Percentiles rank a stretch among this genome's conserved stretches.
These are phyloP conservation scores for Vespertilio murinus DNA, from an alignment of 2,797 vertebrate species.

Conservation along the genomic window DNA sequence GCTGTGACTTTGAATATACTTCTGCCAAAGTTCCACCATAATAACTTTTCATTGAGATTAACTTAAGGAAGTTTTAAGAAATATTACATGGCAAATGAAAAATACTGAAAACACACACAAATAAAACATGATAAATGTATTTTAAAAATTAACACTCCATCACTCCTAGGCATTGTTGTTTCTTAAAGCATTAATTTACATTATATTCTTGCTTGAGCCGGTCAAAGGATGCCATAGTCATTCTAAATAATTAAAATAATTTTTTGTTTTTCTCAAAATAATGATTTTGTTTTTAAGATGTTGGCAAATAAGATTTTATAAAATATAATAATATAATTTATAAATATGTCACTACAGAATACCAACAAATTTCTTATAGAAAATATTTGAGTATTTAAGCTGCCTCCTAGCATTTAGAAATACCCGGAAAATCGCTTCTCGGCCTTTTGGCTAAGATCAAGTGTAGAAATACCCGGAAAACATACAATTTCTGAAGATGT, in stretches of 20 bases:
- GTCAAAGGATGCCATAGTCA: neutral
- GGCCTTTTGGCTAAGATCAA: no score
- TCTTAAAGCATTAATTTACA: neutral
- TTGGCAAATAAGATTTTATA: conserved; percentile 23
- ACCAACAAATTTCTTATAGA: conserved; percentile 40
- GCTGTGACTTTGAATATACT: neutral
- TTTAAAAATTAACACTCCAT: neutral
- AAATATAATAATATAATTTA: conserved; percentile 35
- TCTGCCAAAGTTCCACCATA: neutral
- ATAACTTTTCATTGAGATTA: neutral
- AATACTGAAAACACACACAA: neutral
- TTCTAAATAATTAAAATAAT: conserved; percentile 6
- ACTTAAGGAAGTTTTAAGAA: neutral
- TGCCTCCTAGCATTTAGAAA: conserved; percentile 36
- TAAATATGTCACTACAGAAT: conserved; percentile 3
- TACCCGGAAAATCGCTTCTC: neutral
- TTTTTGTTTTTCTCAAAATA: neutral
- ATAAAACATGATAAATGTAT: neutral
- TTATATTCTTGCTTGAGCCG: neutral
- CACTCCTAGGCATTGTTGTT: conserved; percentile 5
- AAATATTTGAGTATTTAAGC: neutral
- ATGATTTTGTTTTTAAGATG: conserved; percentile 4
- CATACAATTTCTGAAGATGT: neutral
- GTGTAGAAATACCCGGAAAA: neutral
- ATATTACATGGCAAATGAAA: conserved; percentile 17